Base-by-base conservation (phyloP, 2,797 vertebrate genomes). In the Okamejei kenojei region DNA sequence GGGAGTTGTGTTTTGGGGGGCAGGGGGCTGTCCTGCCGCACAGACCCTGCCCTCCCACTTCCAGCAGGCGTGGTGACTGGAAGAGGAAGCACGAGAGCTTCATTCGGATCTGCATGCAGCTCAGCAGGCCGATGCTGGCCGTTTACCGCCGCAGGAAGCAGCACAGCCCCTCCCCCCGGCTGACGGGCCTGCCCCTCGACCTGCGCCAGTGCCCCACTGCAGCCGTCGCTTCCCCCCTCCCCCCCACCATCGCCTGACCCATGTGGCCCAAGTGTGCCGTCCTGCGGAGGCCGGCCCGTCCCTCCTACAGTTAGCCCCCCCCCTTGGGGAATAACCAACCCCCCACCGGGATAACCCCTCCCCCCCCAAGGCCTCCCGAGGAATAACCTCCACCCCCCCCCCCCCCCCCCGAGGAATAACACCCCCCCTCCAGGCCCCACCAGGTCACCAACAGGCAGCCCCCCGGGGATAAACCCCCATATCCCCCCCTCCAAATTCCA, bases 201-300 rank as follows among this genome's bases (percentile, higher is more conserved):
- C 97, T 97, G 0, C 21, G 97, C 71, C 93, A 95, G 93, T 98
- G 97, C 96, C 97, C 54, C 96, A 97, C 93, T 98, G 97, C 4
- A 94, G 93, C 45, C 95, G 96, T 19, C 94, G 90, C 79, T 97
- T n/a, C n/a, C n/a, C n/a, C n/a, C n/a, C n/a, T 98, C 95, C 96
- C 96, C 38, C 96, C 96, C 29, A 95, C 93, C 5, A 96, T 94
- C 54, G 97, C 0, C 95, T 98, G 94, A 95, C 95, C 93, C 97
- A 98, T 35, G 95, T 97, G n/a, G 94, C 95, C 96, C 61, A 97
- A 96, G 94, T 97, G 96, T 94, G 96, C 96, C 95, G 95, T 93
- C 93, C 96, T 97, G 94, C 97, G 94, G 94, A 97, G n/a, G 94
- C 7, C 96, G 95, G 9, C 96, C 96, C 11, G 95, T 0, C 95